These are phyloP conservation scores for Phortica magna DNA, from an alignment of 2,888 invertebrate species.

Conservation along the genomic window DNA sequence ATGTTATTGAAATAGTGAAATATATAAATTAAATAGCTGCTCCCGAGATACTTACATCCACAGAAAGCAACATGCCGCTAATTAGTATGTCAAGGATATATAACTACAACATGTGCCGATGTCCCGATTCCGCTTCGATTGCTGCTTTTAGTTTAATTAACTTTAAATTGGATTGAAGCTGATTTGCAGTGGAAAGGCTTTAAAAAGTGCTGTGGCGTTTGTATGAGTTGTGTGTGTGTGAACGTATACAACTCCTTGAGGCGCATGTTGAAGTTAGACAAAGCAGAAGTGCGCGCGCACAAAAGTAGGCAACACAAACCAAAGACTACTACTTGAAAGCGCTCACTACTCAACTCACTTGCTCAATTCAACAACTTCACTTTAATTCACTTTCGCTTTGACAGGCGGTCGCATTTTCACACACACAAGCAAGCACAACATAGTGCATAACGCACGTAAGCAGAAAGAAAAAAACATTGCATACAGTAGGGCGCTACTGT, in stretches of 20 bases:
- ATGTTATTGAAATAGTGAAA: no score
- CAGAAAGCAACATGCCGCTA: constrained; percentile 2
- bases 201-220: no score
- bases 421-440: constrained; percentile 36
- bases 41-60: neutral
- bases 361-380: neutral
- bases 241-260: no score
- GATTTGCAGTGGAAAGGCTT: neutral
- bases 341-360: neutral
- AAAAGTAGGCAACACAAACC: neutral
- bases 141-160: constrained; percentile 11
- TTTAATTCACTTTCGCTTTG: constrained; percentile 39
- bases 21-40: no score
- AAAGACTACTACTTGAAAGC: neutral
- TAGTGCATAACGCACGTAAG: neutral
- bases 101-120: neutral
- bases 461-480: neutral
- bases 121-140: neutral
- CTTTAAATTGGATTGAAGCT: constrained; percentile 53
- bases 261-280: no score
- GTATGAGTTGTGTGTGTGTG: no score
- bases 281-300: neutral
- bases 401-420: constrained; percentile 37
- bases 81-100: constrained; percentile 37
- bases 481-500: neutral